Percentiles rank a stretch among this genome's conserved stretches.
Evolutionary conservation across 2,113 vertebrate genomes (phyloP).

Genomic region (Melanotaenia duboulayi): DNA sequence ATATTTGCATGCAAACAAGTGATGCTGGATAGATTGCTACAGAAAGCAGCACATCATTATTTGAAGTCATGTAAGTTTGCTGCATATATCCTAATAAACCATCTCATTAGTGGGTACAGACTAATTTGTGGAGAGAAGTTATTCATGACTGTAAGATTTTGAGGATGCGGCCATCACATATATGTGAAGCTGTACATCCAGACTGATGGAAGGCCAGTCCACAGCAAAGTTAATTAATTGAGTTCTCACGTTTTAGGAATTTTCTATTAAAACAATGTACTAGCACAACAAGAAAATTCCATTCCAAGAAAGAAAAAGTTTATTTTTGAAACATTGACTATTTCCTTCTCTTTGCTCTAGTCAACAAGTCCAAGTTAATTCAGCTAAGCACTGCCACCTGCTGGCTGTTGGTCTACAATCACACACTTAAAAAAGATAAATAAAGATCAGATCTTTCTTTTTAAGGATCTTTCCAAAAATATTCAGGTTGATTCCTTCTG

Average conservation of each 20-base stretch:
- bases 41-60: background rate
- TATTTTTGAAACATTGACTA: background rate
- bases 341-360: background rate
- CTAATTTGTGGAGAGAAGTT: background rate
- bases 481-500: too few relatives aligned
- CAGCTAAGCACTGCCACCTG: conserved; percentile 60
- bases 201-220: too few relatives aligned
- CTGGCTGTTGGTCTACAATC: background rate
- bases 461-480: too few relatives aligned
- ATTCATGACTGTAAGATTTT: background rate
- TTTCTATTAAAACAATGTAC: background rate
- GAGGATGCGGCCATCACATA: too few relatives aligned
- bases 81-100: background rate
- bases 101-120: background rate
- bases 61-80: background rate
- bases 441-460: background rate
- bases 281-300: background rate
- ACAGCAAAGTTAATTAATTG: background rate
- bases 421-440: background rate
- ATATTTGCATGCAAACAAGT: background rate
- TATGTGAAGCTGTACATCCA: too few relatives aligned
- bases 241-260: background rate
- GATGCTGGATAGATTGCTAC: background rate
- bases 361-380: background rate
- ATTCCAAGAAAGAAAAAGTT: background rate